Conservation (phyloP, 2,888 invertebrate species). For the Polydesmus complanatus region DNA sequence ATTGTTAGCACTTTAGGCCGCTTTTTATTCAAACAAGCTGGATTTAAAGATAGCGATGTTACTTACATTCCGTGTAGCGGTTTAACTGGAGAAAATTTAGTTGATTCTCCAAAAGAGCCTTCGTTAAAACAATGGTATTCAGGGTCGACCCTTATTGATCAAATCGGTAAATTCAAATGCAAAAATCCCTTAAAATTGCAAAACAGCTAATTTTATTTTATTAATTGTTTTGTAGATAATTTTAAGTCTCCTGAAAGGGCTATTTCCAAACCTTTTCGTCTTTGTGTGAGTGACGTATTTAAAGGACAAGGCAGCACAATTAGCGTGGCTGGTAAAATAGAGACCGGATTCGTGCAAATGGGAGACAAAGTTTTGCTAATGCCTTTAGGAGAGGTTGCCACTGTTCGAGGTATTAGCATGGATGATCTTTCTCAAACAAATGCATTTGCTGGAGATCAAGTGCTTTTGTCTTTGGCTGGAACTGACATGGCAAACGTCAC, state of each 20-base stretch:
- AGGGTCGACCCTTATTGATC: constrained; percentile 69
- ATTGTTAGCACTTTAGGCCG: constrained; percentile 64
- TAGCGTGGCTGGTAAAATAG: constrained; percentile 78
- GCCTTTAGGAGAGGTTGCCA: constrained; percentile 67
- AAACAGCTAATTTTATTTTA: not conserved
- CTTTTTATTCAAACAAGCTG: constrained; percentile 71
- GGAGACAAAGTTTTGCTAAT: constrained; percentile 78
- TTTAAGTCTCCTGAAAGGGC: constrained; percentile 77
- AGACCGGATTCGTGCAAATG: constrained; percentile 71
- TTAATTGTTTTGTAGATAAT: constrained; percentile 40
- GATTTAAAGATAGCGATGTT: constrained; percentile 74
- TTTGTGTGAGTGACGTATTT: constrained; percentile 88
- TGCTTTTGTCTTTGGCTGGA: constrained; percentile 62
- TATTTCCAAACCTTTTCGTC: constrained; percentile 71
- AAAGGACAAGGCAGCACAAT: constrained; percentile 78
- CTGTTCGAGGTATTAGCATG: constrained; percentile 41
- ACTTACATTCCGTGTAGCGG: constrained; percentile 91
- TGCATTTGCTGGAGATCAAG: constrained; percentile 90
- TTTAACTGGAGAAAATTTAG: constrained; percentile 84
- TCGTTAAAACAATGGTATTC: constrained; percentile 58
- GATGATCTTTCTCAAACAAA: constrained; percentile 56
- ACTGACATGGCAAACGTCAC: constrained; percentile 71
- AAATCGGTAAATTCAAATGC: constrained; percentile 48
- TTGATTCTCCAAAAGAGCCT: constrained; percentile 45
- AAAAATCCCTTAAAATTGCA: not conserved